These are phyloP conservation scores for Danio aesculapii DNA, from an alignment of 2,797 vertebrate genomes.

Conservation along the genomic window DNA sequence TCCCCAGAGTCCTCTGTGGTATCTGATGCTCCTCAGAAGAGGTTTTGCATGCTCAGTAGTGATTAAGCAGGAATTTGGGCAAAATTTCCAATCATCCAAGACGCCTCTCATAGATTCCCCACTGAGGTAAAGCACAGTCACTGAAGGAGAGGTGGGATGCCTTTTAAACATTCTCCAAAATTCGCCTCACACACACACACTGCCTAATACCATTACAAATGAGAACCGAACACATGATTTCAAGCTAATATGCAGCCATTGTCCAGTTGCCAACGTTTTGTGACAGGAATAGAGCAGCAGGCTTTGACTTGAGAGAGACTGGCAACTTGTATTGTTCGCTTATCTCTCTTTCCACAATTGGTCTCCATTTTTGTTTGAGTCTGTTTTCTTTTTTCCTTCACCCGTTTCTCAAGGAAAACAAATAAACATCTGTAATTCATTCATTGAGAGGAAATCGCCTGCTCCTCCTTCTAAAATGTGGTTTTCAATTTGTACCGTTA, in stretches of 20 bases:
- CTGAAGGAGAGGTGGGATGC: slow-evolving; percentile 33
- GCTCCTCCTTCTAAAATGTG: slow-evolving; percentile 56
- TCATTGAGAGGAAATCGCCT: slow-evolving; percentile 73
- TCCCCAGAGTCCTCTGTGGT: slow-evolving; percentile 67
- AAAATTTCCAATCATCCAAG: slow-evolving; percentile 44
- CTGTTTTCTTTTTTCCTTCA: too few relatives aligned
- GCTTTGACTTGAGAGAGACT: slow-evolving; percentile 7
- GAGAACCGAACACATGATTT: background rate
- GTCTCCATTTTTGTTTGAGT: slow-evolving; percentile 70
- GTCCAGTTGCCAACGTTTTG: slow-evolving; percentile 19
- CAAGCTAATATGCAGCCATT: slow-evolving; percentile 29
- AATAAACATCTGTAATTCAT: slow-evolving; percentile 76
- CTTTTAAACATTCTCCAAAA: slow-evolving; percentile 42
- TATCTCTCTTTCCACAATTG: slow-evolving; percentile 70
- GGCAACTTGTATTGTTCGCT: slow-evolving; percentile 59
- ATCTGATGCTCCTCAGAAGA: slow-evolving; percentile 67
- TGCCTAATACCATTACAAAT: slow-evolving; percentile 28
- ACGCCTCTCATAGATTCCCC: slow-evolving; percentile 38
- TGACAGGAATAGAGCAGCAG: slow-evolving; percentile 26
- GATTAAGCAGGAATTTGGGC: slow-evolving; percentile 59
- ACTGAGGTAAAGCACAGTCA: slow-evolving; percentile 47
- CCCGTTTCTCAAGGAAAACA: slow-evolving; percentile 58
- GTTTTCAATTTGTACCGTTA: slow-evolving; percentile 68
- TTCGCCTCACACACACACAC: slow-evolving; percentile 24
- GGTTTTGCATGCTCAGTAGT: slow-evolving; percentile 71